Conservation (phyloP, 2,888 invertebrate species). For the Cacoxenus indagator region DNA sequence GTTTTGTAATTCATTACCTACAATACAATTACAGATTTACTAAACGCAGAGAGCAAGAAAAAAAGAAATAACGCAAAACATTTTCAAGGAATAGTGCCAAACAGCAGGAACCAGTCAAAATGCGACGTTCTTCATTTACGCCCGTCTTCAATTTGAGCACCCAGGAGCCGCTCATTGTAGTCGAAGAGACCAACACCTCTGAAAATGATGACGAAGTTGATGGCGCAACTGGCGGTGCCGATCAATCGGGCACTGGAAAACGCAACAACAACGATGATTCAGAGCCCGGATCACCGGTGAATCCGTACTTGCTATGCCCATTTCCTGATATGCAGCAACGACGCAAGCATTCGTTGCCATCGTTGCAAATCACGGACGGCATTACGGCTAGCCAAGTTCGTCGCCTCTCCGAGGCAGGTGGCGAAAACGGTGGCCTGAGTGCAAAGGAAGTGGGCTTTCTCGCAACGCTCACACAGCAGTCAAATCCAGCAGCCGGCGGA, state of each 20-base stretch:
- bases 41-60: conserved; percentile 30
- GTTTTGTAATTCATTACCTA: too few relatives aligned
- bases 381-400: conserved; percentile 90
- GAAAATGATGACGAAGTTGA: conserved; percentile 79
- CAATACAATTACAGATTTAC: too few relatives aligned
- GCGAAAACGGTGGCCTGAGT: conserved; percentile 80
- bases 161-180: conserved; percentile 86
- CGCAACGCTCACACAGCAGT: conserved; percentile 83
- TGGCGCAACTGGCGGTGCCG: conserved; percentile 76
- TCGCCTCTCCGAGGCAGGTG: conserved; percentile 83
- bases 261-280: conserved; percentile 73
- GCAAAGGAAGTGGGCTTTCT: conserved; percentile 87
- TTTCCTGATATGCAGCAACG: conserved; percentile 82
- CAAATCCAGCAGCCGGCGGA: conserved; percentile 77
- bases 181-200: conserved; percentile 80
- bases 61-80: not conserved
- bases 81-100: conserved; percentile 15
- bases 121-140: conserved; percentile 81
- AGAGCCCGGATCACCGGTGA: conserved; percentile 83
- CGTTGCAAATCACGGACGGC: conserved; percentile 86
- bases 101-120: conserved; percentile 53
- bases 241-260: conserved; percentile 68
- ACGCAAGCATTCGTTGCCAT: conserved; percentile 86
- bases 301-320: conserved; percentile 86
- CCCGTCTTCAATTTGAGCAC: conserved; percentile 73